Base-by-base conservation (phyloP, 2,113 vertebrate genomes). In the Parotia lawesii region DNA sequence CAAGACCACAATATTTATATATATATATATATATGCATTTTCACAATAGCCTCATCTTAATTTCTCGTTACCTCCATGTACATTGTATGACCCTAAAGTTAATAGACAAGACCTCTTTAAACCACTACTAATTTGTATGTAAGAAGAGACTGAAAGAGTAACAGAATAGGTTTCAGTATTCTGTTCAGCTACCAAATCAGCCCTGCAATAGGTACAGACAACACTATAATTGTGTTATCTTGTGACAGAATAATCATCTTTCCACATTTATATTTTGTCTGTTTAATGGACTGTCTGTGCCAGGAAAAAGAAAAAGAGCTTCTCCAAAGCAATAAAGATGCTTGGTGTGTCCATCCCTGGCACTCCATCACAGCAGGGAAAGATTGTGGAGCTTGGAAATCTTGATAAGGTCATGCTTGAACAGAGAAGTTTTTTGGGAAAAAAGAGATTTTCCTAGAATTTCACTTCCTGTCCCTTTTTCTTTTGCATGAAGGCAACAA, bases 311-410 rank as follows among this genome's bases (percentile, higher is more conserved):
- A 69, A 21, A 11, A n/a, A 69, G 35, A 79, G 29, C 50, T 70
- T 82, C 78, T 93, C 58, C 85, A 83, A 91, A 69, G 71, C 62
- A 85, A 57, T 83, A 94, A 93, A 89, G 82, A 85, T 73, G 74
- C 60, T 51, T 80, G 64, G 23, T 90, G 44, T 56, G 29, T 90
- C 72, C 56, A 83, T 77, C 72, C 42, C n/a, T 93, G 72, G 79
- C 78, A 64, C 12, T 51, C 29, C 51, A 40, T 58, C 60, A 74
- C 42, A 88, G 62, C 14, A 56, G 25, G 14, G 33, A 11, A 85
- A 84, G 79, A 71, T 29, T 71, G 16, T 25, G 15, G 88, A 88
- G 51, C 60, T 15, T 90, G 92, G 85, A 93, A 95, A 93, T 71
- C 82, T 95, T 60, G 38, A 70, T 86, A 82, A 95, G 50, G 42